phyloP scores from a whole-genome alignment of 2,113 vertebrate genomes.

The Microtus montanus region DNA sequence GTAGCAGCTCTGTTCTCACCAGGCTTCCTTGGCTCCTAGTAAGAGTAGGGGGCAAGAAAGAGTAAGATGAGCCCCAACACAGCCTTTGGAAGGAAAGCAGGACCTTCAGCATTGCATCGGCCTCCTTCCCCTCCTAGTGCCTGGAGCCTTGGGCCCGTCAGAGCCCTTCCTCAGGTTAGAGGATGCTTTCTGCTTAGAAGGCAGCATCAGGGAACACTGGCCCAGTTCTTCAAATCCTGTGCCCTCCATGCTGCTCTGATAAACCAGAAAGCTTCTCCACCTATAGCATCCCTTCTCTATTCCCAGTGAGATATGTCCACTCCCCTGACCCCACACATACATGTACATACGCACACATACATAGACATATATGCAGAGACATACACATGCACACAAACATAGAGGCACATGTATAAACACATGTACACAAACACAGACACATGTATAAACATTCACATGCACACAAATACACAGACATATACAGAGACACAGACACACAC shows the following conservation, averaged over 20 bases:
- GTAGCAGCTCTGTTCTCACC: not conserved
- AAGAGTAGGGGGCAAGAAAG: not conserved
- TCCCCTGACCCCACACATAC: too few relatives aligned
- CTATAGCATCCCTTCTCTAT: not conserved
- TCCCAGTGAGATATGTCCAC: not conserved
- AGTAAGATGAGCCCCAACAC: not conserved
- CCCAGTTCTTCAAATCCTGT: not conserved
- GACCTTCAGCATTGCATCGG: not conserved
- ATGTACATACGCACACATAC: not conserved
- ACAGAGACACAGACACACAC: accelerated
- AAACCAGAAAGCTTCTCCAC: not conserved
- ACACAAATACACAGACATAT: not conserved
- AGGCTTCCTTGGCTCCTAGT: not conserved
- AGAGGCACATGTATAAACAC: too few relatives aligned
- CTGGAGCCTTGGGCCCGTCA: accelerated
- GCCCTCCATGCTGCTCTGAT: not conserved
- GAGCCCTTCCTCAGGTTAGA: not conserved
- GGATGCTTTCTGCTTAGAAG: not conserved
- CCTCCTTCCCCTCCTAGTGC: not conserved
- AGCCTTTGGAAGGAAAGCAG: not conserved
- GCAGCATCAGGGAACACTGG: not conserved
- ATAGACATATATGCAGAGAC: accelerated
- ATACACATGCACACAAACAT: not conserved
- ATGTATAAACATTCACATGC: accelerated
- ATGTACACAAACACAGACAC: not conserved